Evolutionary conservation across 2,888 invertebrate genomes (phyloP).

Genomic region (Lasioglossum morio): DNA sequence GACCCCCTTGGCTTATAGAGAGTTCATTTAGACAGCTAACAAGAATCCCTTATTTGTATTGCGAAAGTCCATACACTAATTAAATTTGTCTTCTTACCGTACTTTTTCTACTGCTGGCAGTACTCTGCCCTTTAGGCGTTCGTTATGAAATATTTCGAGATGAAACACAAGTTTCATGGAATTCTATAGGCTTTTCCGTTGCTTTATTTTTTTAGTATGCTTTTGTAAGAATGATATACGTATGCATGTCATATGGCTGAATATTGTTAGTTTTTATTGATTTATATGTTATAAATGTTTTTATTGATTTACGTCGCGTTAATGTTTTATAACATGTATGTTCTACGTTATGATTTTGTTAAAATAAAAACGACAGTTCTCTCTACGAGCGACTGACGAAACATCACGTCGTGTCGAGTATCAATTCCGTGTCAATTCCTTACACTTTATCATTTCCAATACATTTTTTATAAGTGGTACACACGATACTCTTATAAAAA

Average conservation of each 20-base stretch:
- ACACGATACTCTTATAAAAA: too few relatives aligned
- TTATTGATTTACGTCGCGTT: too few relatives aligned
- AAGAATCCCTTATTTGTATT: constrained; percentile 2
- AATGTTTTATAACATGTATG: too few relatives aligned
- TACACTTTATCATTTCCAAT: background rate
- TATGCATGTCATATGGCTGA: too few relatives aligned
- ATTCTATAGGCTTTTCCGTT: background rate
- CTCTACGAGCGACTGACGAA: too few relatives aligned
- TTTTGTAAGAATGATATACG: too few relatives aligned
- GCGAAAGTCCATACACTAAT: background rate
- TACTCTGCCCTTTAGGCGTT: background rate
- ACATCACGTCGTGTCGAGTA: too few relatives aligned
- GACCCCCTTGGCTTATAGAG: background rate
- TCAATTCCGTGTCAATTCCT: too few relatives aligned
- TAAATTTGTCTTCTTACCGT: background rate
- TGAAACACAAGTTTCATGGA: background rate
- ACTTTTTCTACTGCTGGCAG: background rate
- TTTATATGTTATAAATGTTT: too few relatives aligned
- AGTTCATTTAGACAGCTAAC: constrained; percentile 1
- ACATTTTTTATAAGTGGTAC: background rate
- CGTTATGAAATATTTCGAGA: background rate
- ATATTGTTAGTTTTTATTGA: too few relatives aligned
- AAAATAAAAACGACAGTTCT: too few relatives aligned
- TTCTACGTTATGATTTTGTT: too few relatives aligned
- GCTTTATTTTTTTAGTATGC: background rate